Evolutionary conservation across 2,113 vertebrate species (phyloP).

Genomic region (Gulo gulo): DNA sequence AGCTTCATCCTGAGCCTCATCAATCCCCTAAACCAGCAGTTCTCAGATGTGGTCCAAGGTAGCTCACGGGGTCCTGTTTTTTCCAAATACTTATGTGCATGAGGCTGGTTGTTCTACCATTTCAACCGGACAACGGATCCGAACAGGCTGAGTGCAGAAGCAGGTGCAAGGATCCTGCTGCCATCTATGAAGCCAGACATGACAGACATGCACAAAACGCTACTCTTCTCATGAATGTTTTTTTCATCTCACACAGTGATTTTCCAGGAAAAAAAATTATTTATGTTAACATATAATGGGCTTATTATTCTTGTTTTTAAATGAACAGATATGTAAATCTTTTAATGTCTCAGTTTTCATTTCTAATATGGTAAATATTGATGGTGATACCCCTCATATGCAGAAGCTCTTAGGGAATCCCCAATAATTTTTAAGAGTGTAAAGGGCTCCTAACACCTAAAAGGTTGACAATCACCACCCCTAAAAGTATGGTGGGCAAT

Average conservation of each 20-base stretch:
- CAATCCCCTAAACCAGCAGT: background rate
- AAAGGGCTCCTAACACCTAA: background rate
- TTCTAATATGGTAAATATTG: background rate
- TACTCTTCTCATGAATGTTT: background rate
- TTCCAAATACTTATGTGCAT: background rate
- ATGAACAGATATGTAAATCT: background rate
- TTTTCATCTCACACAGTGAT: background rate
- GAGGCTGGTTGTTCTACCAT: too few relatives aligned
- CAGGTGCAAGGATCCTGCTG: background rate
- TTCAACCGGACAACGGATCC: background rate
- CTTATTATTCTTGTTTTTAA: background rate
- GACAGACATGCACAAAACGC: background rate
- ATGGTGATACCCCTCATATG: background rate
- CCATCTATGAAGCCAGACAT: background rate
- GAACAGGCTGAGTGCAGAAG: background rate
- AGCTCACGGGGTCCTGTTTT: rapidly evolving
- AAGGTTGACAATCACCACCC: background rate
- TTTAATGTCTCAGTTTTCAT: background rate
- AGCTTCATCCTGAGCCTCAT: background rate
- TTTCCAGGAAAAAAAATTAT: background rate
- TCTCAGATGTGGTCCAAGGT: background rate
- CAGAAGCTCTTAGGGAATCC: background rate
- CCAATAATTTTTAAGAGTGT: background rate
- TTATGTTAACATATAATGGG: background rate
- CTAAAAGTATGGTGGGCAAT: background rate